Percentiles rank a stretch among this genome's conserved stretches.
phyloP scores from a whole-genome alignment of 1,140 invertebrate species.

The Zaprionus taronus region DNA sequence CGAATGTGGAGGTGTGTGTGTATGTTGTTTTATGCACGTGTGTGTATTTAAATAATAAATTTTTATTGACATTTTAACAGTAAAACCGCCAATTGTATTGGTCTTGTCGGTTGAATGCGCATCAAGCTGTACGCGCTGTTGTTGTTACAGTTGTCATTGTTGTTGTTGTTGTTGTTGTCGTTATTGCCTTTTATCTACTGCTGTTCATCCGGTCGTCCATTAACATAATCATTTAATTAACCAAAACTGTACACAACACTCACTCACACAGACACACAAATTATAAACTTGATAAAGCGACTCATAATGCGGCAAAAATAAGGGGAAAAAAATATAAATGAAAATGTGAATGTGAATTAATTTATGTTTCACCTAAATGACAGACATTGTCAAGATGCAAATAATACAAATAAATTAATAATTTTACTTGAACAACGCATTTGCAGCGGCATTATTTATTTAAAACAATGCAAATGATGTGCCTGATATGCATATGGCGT shows the following conservation, averaged over 20 bases:
- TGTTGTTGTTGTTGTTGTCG: constrained; percentile 26
- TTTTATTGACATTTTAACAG: constrained; percentile 82
- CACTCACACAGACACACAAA: constrained; percentile 38
- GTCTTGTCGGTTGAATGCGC: constrained; percentile 71
- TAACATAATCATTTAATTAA: constrained; percentile 83
- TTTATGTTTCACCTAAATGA: constrained; percentile 79
- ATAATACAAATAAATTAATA: constrained; percentile 75
- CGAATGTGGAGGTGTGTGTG: constrained; percentile 31
- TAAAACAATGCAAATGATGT: constrained; percentile 57
- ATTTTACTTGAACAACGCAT: constrained; percentile 65
- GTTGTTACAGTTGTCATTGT: constrained; percentile 31
- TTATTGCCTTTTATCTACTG: constrained; percentile 62
- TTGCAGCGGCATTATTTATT: constrained; percentile 47
- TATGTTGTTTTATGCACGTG: constrained; percentile 39
- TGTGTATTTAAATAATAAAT: constrained; percentile 73
- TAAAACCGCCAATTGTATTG: constrained; percentile 78
- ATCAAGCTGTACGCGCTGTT: constrained; percentile 35
- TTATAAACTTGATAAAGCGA: constrained; percentile 60
- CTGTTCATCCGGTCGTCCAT: constrained; percentile 79
- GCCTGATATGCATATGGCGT: constrained; percentile 24
- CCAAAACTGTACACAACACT: constrained; percentile 64
- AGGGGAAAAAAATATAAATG: constrained; percentile 1
- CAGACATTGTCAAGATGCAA: constrained; percentile 80
- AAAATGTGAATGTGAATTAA: constrained; percentile 64
- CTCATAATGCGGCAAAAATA: constrained; percentile 19